phyloP scores from a whole-genome alignment of 2,113 vertebrate genomes.

The Toxotes chatareus region DNA sequence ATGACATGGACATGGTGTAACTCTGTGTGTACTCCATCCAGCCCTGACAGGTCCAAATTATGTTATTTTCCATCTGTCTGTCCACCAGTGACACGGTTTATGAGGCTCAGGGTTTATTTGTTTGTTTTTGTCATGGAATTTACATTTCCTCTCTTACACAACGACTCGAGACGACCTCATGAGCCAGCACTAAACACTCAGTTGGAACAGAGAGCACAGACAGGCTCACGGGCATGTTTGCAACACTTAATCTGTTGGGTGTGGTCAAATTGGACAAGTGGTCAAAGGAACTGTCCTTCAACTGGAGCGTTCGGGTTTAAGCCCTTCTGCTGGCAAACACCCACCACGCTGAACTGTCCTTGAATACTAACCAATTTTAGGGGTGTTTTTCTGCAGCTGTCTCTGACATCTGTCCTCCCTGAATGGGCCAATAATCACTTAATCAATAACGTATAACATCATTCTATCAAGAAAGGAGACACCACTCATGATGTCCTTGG shows the following conservation, averaged over 20 bases:
- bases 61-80: slow-evolving; percentile 78
- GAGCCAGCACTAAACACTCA: slow-evolving; percentile 59
- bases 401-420: slow-evolving; percentile 11
- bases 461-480: not conserved
- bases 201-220: slow-evolving; percentile 52
- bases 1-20: slow-evolving; percentile 63
- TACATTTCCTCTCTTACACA: slow-evolving; percentile 74
- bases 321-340: slow-evolving; percentile 17
- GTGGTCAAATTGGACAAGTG: slow-evolving; percentile 60
- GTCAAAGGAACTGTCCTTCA: slow-evolving; percentile 62
- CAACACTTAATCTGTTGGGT: slow-evolving; percentile 55
- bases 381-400: slow-evolving; percentile 17
- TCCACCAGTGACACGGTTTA: slow-evolving; percentile 73
- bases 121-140: slow-evolving; percentile 82
- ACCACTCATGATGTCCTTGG: not conserved
- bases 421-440: slow-evolving; percentile 3
- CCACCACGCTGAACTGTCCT: slow-evolving; percentile 19
- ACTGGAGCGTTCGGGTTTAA: slow-evolving; percentile 2
- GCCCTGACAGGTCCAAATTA: slow-evolving; percentile 66
- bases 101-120: slow-evolving; percentile 75
- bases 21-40: slow-evolving; percentile 57
- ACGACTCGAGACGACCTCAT: slow-evolving; percentile 50
- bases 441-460: slow-evolving; percentile 18
- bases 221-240: slow-evolving; percentile 53
- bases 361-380: slow-evolving; percentile 36